phyloP scores from a whole-genome alignment of 2,888 invertebrate species.

The Dolichomitus sp. region DNA sequence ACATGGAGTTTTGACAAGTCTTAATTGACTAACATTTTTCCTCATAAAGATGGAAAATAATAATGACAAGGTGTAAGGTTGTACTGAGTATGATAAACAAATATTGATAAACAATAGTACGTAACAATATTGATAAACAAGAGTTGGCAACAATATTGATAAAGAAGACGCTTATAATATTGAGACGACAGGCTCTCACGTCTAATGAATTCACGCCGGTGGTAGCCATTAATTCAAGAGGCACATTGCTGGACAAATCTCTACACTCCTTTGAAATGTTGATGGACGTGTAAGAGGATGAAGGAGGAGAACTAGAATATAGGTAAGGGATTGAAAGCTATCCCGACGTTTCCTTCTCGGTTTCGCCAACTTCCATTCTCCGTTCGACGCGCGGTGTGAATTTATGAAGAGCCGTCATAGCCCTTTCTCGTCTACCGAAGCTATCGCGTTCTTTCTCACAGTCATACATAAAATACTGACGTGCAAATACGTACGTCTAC shows the following conservation, averaged over 20 bases:
- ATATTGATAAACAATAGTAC: too few relatives aligned
- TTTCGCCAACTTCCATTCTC: conserved; percentile 26
- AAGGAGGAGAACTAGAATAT: not conserved
- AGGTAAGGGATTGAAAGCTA: conserved; percentile 1
- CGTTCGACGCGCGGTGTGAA: conserved; percentile 32
- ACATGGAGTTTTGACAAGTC: too few relatives aligned
- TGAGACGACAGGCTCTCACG: not conserved
- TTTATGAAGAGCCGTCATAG: conserved; percentile 41
- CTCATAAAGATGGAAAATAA: too few relatives aligned
- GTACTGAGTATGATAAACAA: too few relatives aligned
- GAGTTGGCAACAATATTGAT: too few relatives aligned
- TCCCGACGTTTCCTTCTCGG: conserved; percentile 15
- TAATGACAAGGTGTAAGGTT: too few relatives aligned
- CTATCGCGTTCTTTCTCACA: conserved; percentile 22
- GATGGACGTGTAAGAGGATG: conserved; percentile 4
- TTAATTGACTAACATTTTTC: too few relatives aligned
- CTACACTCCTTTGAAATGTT: not conserved
- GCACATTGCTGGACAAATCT: not conserved
- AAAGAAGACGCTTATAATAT: too few relatives aligned
- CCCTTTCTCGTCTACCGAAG: not conserved
- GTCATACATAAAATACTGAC: conserved; percentile 28
- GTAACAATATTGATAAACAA: too few relatives aligned
- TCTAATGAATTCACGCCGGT: not conserved
- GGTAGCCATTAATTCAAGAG: not conserved
- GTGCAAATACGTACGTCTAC: conserved; percentile 22